Percentiles rank a stretch among this genome's conserved stretches.
Evolutionary conservation across 2,888 invertebrate genomes (phyloP).

Genomic region (Allacma fusca): DNA sequence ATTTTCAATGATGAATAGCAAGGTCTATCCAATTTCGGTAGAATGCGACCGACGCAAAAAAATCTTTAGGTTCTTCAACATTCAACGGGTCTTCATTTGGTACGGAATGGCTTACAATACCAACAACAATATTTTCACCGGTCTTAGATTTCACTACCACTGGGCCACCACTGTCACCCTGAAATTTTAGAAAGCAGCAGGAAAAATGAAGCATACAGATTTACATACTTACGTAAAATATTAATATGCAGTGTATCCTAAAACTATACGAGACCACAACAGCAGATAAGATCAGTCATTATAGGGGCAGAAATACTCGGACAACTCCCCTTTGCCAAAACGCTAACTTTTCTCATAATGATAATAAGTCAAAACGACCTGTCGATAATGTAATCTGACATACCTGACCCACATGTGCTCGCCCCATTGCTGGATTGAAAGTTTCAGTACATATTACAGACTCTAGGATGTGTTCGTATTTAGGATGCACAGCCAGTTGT

Average conservation of each 20-base stretch:
- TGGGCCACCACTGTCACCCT: conserved; percentile 57
- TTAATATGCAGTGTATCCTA: neutral
- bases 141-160: conserved; percentile 36
- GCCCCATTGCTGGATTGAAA: neutral
- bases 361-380: too few species aligned
- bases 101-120: conserved; percentile 56
- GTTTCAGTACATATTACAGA: conserved; percentile 53
- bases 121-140: conserved; percentile 48
- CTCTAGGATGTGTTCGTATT: conserved; percentile 52
- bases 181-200: too few species aligned
- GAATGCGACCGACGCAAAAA: conserved; percentile 53
- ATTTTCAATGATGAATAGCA: conserved; percentile 11
- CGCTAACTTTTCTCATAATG: too few species aligned
- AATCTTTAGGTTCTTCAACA: conserved; percentile 48
- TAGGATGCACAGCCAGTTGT: conserved; percentile 46
- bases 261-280: too few species aligned
- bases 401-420: conserved; percentile 26
- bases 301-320: too few species aligned
- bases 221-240: too few species aligned
- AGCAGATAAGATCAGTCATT: too few species aligned
- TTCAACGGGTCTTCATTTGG: conserved; percentile 31
- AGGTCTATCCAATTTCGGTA: conserved; percentile 56
- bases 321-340: too few species aligned
- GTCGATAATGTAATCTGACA: neutral
- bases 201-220: too few species aligned